phyloP scores from a whole-genome alignment of 2,113 vertebrate species.

The Sula dactylatra region DNA sequence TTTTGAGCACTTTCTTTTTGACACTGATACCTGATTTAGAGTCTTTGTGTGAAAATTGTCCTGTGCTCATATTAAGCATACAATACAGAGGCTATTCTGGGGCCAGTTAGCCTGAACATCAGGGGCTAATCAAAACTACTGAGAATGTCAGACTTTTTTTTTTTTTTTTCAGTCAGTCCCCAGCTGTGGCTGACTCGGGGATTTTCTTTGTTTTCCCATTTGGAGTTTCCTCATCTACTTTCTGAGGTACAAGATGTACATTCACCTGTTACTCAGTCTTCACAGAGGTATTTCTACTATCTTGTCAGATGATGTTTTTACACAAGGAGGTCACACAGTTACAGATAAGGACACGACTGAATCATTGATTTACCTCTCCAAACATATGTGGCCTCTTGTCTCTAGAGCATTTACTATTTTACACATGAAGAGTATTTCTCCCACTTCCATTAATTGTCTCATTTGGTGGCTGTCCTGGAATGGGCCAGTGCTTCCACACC shows the following conservation, averaged over 20 bases:
- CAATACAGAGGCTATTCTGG: neutral
- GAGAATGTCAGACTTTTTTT: neutral
- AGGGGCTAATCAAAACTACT: neutral
- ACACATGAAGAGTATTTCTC: neutral
- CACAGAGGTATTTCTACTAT: neutral
- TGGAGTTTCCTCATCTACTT: neutral
- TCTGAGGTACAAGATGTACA: neutral
- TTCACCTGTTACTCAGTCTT: neutral
- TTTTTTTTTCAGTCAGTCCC: neutral
- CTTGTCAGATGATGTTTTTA: neutral
- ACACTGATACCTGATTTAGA: neutral
- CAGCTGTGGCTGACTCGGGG: neutral
- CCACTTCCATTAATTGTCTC: neutral
- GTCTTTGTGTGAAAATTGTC: neutral
- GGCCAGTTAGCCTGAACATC: neutral
- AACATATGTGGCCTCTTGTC: neutral
- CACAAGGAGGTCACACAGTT: neutral
- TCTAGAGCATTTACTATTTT: neutral
- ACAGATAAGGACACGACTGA: neutral
- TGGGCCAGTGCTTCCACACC: neutral
- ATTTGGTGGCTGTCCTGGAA: neutral
- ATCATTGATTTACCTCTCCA: neutral
- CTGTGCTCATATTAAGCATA: neutral
- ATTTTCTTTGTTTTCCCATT: neutral
- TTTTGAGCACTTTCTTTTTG: neutral